phyloP scores from a whole-genome alignment of 2,888 invertebrate species.

The Pheosia tremula region DNA sequence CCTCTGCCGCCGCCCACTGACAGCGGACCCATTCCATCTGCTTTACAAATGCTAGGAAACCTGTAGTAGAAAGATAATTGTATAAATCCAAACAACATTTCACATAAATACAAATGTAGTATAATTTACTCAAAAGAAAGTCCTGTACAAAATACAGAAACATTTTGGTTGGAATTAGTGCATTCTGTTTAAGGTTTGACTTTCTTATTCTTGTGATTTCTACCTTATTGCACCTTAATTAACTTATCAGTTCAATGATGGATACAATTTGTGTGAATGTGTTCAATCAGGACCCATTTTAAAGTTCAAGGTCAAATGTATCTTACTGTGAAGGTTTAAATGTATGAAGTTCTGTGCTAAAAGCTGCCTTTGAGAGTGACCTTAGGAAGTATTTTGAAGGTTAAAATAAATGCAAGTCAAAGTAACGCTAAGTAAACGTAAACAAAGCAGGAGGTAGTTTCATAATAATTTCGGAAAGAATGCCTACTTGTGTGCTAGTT shows the following conservation, averaged over 20 bases:
- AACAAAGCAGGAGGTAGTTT: neutral
- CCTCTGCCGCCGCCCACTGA: constrained; percentile 88
- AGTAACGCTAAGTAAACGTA: neutral
- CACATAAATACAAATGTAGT: no score
- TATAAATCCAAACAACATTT: no score
- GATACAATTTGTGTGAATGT: no score
- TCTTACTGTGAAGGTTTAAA: neutral
- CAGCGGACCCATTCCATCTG: constrained; percentile 89
- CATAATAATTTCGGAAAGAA: neutral
- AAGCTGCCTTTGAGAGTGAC: neutral
- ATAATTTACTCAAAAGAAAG: no score
- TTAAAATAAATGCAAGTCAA: neutral
- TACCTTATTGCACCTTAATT: no score
- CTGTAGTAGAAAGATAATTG: constrained; percentile 61
- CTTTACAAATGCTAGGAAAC: constrained; percentile 89
- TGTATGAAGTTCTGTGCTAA: neutral
- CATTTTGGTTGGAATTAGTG: no score
- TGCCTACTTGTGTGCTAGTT: neutral
- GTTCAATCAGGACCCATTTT: no score
- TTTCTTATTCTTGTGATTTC: no score
- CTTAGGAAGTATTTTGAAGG: neutral
- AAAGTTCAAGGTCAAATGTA: neutral
- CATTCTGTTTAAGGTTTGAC: no score
- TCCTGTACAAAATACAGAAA: no score
- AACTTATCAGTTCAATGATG: no score